A percentile compares a stretch with the other conserved stretches of the same genome.
These are phyloP conservation scores for Semibalanus balanoides DNA, from an alignment of 1,140 invertebrate genomes.

Conservation along the genomic window DNA sequence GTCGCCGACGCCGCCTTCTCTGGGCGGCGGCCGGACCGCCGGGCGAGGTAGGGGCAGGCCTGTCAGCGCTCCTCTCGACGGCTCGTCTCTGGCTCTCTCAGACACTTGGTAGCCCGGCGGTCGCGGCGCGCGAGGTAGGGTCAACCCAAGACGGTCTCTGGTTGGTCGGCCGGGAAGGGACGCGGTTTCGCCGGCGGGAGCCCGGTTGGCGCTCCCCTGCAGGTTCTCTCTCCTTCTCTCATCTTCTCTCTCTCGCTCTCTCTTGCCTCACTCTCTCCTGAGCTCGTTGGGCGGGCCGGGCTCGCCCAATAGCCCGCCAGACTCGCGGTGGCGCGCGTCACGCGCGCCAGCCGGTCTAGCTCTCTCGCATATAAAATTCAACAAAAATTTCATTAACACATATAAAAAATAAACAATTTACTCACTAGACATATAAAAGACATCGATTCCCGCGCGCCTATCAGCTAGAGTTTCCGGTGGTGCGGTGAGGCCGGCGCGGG, in stretches of 20 bases:
- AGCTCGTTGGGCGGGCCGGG: no score
- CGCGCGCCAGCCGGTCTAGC: not conserved
- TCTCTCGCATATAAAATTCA: slow-evolving; percentile 1
- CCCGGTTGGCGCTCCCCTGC: no score
- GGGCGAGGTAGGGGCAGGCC: not conserved
- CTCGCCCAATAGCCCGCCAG: not conserved
- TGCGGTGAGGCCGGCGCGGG: no score
- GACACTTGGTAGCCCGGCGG: no score
- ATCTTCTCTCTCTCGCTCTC: not conserved
- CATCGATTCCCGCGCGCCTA: not conserved
- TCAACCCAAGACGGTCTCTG: not conserved
- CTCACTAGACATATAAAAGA: slow-evolving; percentile 2
- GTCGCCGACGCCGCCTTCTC: no score
- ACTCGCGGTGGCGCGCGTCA: not conserved
- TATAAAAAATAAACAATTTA: slow-evolving; percentile 3
- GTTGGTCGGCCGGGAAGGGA: no score
- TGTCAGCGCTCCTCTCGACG: not conserved
- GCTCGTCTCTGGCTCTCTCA: not conserved
- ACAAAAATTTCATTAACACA: slow-evolving; percentile 3
- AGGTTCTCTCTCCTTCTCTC: not conserved
- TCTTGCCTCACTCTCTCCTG: not conserved
- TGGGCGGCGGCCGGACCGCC: not conserved
- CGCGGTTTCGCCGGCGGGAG: not conserved
- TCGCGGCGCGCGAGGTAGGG: not conserved
- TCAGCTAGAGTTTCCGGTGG: not conserved